Evolutionary conservation across 2,113 vertebrate genomes (phyloP).

Genomic region (Thamnaconus septentrionalis): DNA sequence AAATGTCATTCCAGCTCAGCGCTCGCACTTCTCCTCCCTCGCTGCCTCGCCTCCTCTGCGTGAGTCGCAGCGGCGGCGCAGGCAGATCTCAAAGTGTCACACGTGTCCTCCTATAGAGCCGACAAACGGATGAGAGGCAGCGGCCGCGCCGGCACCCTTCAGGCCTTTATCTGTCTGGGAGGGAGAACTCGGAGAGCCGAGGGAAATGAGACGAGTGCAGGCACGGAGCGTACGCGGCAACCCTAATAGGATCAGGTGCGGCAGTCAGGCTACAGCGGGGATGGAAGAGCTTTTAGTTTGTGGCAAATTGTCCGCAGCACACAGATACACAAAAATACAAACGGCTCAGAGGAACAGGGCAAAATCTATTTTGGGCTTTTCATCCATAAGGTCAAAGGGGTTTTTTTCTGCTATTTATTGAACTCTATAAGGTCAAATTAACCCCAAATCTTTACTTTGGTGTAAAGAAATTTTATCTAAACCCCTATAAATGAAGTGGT

Average conservation of each 20-base stretch:
- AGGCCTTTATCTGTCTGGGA: slow-evolving; percentile 37
- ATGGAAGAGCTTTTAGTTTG: slow-evolving; percentile 43
- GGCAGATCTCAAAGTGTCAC: slow-evolving; percentile 27
- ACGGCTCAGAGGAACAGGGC: slow-evolving; percentile 8
- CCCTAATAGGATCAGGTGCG: slow-evolving; percentile 27
- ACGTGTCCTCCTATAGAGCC: slow-evolving; percentile 21
- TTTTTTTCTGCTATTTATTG: neutral
- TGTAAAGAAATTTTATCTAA: neutral
- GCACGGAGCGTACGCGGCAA: slow-evolving; percentile 23
- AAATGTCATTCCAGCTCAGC: slow-evolving; percentile 11
- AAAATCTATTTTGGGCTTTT: slow-evolving; percentile 10
- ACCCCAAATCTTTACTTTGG: neutral
- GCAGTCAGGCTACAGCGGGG: slow-evolving; percentile 17
- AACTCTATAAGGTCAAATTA: neutral
- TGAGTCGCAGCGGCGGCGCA: neutral
- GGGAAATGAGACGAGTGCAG: slow-evolving; percentile 38
- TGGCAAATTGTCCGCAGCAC: slow-evolving; percentile 15
- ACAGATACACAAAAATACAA: neutral
- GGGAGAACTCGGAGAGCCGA: slow-evolving; percentile 17
- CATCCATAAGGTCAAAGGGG: slow-evolving; percentile 3
- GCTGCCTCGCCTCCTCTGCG: neutral
- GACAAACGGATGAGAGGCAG: slow-evolving; percentile 24
- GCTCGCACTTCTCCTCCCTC: neutral
- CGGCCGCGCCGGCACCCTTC: slow-evolving; percentile 11
- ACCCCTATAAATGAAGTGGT: neutral